Percentiles rank a stretch among this genome's conserved stretches.
These are phyloP conservation scores for Helleia helle DNA, from an alignment of 2,888 invertebrate species.

Conservation along the genomic window DNA sequence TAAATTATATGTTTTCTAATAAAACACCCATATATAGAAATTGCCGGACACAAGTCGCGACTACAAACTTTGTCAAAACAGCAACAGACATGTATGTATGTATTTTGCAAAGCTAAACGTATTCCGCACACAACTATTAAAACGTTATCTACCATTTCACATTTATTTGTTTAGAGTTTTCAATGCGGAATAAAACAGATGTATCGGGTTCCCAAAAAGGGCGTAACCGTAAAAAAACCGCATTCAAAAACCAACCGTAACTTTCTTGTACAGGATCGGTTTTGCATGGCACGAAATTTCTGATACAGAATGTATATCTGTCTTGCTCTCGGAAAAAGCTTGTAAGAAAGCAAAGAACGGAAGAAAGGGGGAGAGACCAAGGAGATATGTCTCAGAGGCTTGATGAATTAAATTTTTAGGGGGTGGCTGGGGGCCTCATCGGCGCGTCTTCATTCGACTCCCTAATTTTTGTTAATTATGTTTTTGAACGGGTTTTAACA, in stretches of 20 bases:
- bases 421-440: constrained; percentile 51
- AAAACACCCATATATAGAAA: too few species aligned
- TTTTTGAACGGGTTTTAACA: constrained; percentile 31
- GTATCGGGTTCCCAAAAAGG: constrained; percentile 36
- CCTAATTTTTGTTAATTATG: constrained; percentile 64
- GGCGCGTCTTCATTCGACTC: constrained; percentile 62
- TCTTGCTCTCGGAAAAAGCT: constrained; percentile 63
- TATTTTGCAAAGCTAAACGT: constrained; percentile 1
- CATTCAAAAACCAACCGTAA: constrained; percentile 18
- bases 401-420: constrained; percentile 75
- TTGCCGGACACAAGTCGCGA: too few species aligned
- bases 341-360: constrained; percentile 71
- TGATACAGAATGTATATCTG: constrained; percentile 37
- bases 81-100: neutral
- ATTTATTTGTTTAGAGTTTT: constrained; percentile 72
- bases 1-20: too few species aligned
- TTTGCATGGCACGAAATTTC: constrained; percentile 22
- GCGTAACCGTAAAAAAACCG: constrained; percentile 5
- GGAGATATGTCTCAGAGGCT: constrained; percentile 66
- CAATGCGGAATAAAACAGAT: constrained; percentile 66
- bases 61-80: too few species aligned
- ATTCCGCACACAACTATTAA: constrained; percentile 46
- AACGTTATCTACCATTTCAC: constrained; percentile 59
- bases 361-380: constrained; percentile 68
- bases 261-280: constrained; percentile 12